Percentiles rank a stretch among this genome's conserved stretches.
phyloP scores from a whole-genome alignment of 2,113 vertebrate species.

The Pelusios castaneus region DNA sequence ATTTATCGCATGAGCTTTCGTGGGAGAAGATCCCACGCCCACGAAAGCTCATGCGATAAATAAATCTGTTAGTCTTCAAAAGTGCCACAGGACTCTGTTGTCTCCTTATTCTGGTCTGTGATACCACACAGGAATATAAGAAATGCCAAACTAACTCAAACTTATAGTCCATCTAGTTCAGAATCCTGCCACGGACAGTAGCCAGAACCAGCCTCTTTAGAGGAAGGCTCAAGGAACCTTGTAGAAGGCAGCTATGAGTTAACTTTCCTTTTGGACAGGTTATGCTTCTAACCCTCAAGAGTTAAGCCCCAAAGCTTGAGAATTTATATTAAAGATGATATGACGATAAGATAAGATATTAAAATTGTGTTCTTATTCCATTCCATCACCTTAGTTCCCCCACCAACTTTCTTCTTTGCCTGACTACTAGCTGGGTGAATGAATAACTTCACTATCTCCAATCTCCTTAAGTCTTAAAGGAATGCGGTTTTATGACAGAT shows the following conservation, averaged over 20 bases:
- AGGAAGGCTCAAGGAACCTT: neutral
- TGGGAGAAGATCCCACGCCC: too few relatives aligned
- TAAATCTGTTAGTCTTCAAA: too few relatives aligned
- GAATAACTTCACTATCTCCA: neutral
- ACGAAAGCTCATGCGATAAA: too few relatives aligned
- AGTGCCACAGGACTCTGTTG: too few relatives aligned
- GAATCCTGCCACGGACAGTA: rapidly evolving
- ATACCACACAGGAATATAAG: neutral
- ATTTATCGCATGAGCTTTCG: too few relatives aligned
- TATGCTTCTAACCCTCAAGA: neutral
- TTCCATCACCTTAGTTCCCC: neutral
- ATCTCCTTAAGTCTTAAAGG: neutral
- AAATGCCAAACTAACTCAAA: rapidly evolving
- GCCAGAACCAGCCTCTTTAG: neutral
- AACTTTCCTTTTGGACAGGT: neutral
- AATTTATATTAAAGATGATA: neutral
- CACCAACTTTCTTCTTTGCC: neutral
- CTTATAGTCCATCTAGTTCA: neutral
- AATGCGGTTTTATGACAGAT: neutral
- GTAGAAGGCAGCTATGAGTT: neutral
- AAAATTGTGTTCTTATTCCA: neutral
- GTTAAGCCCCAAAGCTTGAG: neutral
- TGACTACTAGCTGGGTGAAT: rapidly evolving
- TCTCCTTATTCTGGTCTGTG: neutral
- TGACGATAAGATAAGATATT: too few relatives aligned